A percentile compares a stretch with the other conserved stretches of the same genome.
phyloP scores from a whole-genome alignment of 2,797 vertebrate genomes.

The Mustela erminea region DNA sequence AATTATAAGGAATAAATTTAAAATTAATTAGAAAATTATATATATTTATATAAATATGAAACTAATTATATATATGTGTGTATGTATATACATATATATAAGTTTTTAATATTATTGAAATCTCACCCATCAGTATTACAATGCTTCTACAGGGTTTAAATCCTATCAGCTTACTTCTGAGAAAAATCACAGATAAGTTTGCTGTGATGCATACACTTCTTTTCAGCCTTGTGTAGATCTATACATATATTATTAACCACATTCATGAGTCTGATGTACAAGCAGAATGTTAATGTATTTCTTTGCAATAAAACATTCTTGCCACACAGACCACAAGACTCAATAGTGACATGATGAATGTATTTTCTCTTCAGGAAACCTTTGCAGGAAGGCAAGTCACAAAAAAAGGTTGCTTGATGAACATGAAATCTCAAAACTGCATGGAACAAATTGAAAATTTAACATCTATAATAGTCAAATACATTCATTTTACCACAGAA shows the following conservation, averaged over 20 bases:
- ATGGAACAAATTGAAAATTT: background rate
- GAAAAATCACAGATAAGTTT: background rate
- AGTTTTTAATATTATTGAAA: background rate
- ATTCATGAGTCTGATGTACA: background rate
- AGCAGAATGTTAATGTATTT: conserved; percentile 24
- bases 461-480: background rate
- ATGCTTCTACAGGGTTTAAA: background rate
- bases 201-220: background rate
- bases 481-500: background rate
- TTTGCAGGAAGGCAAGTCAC: background rate
- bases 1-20: background rate
- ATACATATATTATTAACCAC: background rate
- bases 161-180: background rate
- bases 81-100: no score
- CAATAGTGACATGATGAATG: background rate
- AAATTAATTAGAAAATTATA: background rate
- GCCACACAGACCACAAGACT: background rate
- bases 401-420: background rate
- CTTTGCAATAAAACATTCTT: background rate
- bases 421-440: background rate
- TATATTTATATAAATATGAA: background rate
- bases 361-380: background rate
- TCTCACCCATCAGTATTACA: background rate
- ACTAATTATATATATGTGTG: background rate
- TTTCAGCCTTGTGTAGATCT: background rate